Evolutionary conservation across 2,888 invertebrate genomes (phyloP), one percentile per base, ranked within the genome.

Genomic region (Smittia aterrima): DNA sequence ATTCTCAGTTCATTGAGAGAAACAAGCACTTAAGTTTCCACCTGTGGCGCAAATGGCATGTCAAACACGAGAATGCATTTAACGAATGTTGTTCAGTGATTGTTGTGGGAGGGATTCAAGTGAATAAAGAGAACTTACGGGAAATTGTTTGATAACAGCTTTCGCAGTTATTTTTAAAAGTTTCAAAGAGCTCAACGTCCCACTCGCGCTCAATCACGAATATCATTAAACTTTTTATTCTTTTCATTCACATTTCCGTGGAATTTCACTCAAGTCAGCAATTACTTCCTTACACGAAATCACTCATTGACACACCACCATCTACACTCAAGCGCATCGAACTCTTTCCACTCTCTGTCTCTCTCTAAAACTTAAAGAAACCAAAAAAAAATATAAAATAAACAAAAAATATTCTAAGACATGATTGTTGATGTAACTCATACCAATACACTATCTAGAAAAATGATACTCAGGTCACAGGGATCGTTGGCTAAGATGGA

Each of bases 401-500:
- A 32, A 6, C n/a, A 47, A 47, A 47, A 47, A 32, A 6, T 2
- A 47, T 47, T 16, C 16, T 47, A 47, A 47, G 47, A 47, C 47
- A 47, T 47, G 47, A 47, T 47, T 47, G 47, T 47, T 47, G 32
- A 47, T 47, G 16, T n/a, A 47, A 47, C 47, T 47, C 58, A 40
- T 70, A 70, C 54, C 25, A 70, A 70, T 54, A 70, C 70, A 70
- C 70, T 53, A 70, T 62, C 25, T 75, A 79, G 83, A 77, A 83
- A 83, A 80, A 82, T 83, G 80, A 83, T 83, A 76, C 77, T 88
- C 83, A 92, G 93, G 87, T 92, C 93, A 77, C 95, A 95, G 88
- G 92, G 93, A 81, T 95, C 95, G 80, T 88, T 95, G 84, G 93
- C 92, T 77, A 94, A 96, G 85, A 86, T 96, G 84, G 98, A 98